Percentiles rank a stretch among this genome's conserved stretches.
Conservation (phyloP, 2,797 vertebrate species). For the Microhierax caerulescens region DNA sequence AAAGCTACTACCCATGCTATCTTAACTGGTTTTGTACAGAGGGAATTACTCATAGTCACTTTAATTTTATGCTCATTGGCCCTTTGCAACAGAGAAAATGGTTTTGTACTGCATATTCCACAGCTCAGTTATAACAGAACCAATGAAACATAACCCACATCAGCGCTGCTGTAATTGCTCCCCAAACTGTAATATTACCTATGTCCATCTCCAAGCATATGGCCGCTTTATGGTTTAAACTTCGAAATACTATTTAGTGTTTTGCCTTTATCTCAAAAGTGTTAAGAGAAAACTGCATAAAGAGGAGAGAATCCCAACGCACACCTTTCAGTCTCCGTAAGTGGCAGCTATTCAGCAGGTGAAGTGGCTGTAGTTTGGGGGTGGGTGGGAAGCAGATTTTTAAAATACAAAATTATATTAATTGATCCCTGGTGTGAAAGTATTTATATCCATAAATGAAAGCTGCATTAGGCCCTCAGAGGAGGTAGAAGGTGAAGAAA, state of each 20-base stretch:
- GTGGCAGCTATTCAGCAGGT: background rate
- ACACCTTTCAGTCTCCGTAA: background rate
- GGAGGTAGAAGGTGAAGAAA: background rate
- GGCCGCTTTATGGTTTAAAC: background rate
- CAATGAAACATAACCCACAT: background rate
- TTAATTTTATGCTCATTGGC: background rate
- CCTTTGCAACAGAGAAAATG: background rate
- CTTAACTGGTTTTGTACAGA: background rate
- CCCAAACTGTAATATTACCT: background rate
- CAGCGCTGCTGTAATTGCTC: background rate
- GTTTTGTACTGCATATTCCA: background rate
- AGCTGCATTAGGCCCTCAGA: background rate
- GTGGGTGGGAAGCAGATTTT: background rate
- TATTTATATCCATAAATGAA: background rate
- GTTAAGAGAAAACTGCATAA: background rate
- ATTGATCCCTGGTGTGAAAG: background rate
- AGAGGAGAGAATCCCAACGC: background rate
- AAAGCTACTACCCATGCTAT: background rate
- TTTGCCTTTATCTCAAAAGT: background rate
- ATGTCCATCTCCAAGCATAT: background rate
- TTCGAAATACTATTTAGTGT: background rate
- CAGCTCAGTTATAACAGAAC: background rate
- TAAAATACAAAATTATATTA: background rate
- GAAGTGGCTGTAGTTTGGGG: background rate
- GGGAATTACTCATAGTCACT: background rate